Base-by-base conservation (phyloP, 37 sponge, comb jelly and placozoan genomes). In the Halichondria panicea region DNA sequence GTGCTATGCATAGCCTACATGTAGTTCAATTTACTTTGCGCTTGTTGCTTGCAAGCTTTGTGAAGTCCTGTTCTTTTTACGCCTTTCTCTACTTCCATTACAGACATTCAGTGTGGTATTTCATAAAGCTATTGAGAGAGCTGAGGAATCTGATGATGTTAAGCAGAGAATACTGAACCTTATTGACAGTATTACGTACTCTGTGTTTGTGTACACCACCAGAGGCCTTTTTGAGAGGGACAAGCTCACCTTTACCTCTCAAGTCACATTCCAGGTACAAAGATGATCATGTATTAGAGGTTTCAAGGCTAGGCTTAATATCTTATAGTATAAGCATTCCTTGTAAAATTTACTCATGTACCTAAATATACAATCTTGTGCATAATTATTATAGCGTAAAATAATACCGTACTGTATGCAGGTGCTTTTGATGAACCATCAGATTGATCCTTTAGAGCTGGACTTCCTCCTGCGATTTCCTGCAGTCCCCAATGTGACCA, bases 31-130 rank as follows among this genome's bases (percentile, higher is more conserved):
- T n/a, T n/a, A n/a, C n/a, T n/a, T n/a, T n/a, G n/a, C n/a, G n/a
- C n/a, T n/a, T n/a, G n/a, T n/a, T n/a, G n/a, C n/a, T n/a, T n/a
- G n/a, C n/a, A n/a, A n/a, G n/a, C n/a, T n/a, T n/a, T 3, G 32
- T 53, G 13, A 18, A 9, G 13, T 18, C 4, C 28, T 53, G 13
- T 48, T 13, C 50, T 18, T 48, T 13, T 48, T 48, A 18, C n/a
- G 1, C 58, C 61, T 38, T 0, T 62, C 31, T 61, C 5, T 24
- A 35, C 4, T 43, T 36, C 38, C 41, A 27, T 61, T 61, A 21
- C 44, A 89, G 88, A 96, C 99, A 6, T 98, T 98, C 82, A 98
- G 92, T 64, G 99, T 95, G 41, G 96, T 98, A 55, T 98, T 98
- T 73, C 87, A 94, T 77, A 95, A 92, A 44, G 97, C 99, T 69